Percentiles rank a stretch among this genome's conserved stretches.
phyloP scores from a whole-genome alignment of 92 coral and sea anemone species.

The Meandrina meandrites region DNA sequence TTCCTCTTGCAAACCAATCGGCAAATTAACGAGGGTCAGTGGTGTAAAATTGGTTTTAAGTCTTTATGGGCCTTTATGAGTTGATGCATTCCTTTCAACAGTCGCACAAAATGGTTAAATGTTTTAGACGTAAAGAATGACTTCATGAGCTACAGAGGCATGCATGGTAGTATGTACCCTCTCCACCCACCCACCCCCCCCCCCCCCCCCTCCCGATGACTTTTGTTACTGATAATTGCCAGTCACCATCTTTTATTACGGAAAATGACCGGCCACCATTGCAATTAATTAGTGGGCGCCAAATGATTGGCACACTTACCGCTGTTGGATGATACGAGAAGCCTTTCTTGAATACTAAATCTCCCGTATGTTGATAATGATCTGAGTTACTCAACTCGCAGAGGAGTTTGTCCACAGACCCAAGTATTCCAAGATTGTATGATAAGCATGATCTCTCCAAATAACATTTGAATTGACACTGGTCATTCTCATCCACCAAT shows the following conservation, averaged over 20 bases:
- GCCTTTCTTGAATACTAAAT: slow-evolving; percentile 7
- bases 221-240: too few species aligned
- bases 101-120: background rate
- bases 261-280: too few species aligned
- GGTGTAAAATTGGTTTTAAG: too few species aligned
- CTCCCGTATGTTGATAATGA: slow-evolving; percentile 28
- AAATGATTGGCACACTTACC: background rate
- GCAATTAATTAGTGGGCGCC: background rate
- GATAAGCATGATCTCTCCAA: background rate
- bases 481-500: background rate
- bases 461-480: slow-evolving; percentile 16
- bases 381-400: slow-evolving; percentile 38
- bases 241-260: too few species aligned
- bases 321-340: slow-evolving; percentile 15
- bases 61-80: too few species aligned
- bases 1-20: too few species aligned
- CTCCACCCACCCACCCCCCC: too few species aligned
- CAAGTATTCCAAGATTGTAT: slow-evolving; percentile 4
- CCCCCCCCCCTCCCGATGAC: too few species aligned
- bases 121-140: background rate
- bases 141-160: too few species aligned
- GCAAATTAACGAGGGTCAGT: too few species aligned
- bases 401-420: background rate
- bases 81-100: background rate
- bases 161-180: too few species aligned